Evolutionary conservation across 1,140 invertebrate genomes (phyloP).

Genomic region (Drosophila eugracilis): DNA sequence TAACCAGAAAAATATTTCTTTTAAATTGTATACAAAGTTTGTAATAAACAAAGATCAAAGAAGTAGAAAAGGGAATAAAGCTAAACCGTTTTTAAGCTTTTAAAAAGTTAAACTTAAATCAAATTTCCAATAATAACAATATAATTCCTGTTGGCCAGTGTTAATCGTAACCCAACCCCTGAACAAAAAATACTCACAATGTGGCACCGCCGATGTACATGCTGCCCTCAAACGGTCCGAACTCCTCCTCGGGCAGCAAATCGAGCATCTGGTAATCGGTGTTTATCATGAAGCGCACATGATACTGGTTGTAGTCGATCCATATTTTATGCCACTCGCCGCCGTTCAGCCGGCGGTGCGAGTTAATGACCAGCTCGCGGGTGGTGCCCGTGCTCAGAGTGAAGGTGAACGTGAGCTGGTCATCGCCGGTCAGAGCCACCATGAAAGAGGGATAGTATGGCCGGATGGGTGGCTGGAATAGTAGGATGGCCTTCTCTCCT

Average conservation of each 20-base stretch:
- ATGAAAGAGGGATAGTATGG: constrained; percentile 96
- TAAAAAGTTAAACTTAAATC: neutral
- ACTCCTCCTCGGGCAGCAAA: constrained; percentile 93
- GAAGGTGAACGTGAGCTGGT: constrained; percentile 95
- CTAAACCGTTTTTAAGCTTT: too few relatives aligned
- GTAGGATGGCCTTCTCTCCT: constrained; percentile 93
- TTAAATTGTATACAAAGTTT: neutral
- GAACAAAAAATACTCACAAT: constrained; percentile 87
- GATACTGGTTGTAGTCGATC: constrained; percentile 96
- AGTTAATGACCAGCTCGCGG: constrained; percentile 92
- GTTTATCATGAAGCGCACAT: constrained; percentile 97
- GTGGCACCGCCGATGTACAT: constrained; percentile 97
- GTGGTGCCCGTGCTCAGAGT: constrained; percentile 93
- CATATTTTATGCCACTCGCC: constrained; percentile 98
- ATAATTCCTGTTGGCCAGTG: neutral
- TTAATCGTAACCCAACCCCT: neutral
- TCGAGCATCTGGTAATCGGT: constrained; percentile 94
- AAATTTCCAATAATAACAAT: neutral
- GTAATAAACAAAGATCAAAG: too few relatives aligned
- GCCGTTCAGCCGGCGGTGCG: constrained; percentile 92
- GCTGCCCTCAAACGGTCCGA: constrained; percentile 95
- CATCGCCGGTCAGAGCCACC: constrained; percentile 93
- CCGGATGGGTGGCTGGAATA: constrained; percentile 95
- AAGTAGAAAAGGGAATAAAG: too few relatives aligned
- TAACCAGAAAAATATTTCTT: neutral